Evolutionary conservation across 2,797 vertebrate genomes (phyloP).

Genomic region (Molossus alvarezi): DNA sequence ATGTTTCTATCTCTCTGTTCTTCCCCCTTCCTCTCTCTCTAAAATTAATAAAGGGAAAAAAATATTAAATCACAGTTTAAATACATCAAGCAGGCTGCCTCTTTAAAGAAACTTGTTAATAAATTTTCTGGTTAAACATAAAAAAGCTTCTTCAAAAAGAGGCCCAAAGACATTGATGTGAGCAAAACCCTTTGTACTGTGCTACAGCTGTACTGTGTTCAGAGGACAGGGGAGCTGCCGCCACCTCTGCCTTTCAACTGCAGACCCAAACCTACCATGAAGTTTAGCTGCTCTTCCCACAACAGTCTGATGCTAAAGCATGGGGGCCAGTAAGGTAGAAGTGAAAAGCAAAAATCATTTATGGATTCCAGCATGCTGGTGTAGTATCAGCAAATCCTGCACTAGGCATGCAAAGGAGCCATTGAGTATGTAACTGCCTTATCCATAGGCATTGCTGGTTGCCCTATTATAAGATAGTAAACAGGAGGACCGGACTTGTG

Average conservation of each 20-base stretch:
- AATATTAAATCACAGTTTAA: not conserved
- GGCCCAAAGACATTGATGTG: not conserved
- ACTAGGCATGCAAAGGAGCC: not conserved
- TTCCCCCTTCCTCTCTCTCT: too few relatives aligned
- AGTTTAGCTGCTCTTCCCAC: not conserved
- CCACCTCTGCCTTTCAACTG: not conserved
- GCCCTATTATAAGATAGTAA: not conserved
- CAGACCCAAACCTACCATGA: not conserved
- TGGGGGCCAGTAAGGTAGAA: not conserved
- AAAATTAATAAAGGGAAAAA: too few relatives aligned
- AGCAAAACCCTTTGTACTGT: not conserved
- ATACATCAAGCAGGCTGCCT: not conserved
- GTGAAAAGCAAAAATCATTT: not conserved
- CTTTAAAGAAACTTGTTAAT: not conserved
- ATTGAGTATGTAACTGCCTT: not conserved
- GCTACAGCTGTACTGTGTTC: not conserved
- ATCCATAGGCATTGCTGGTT: not conserved
- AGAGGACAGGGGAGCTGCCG: not conserved
- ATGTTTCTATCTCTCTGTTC: too few relatives aligned
- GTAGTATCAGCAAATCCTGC: not conserved
- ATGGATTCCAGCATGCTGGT: not conserved
- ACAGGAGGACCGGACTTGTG: not conserved
- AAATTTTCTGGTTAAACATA: not conserved
- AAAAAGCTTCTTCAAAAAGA: conserved; percentile 23
- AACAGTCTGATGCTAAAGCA: not conserved